Base-by-base conservation (phyloP, 2,797 vertebrate species). In the Borostomias antarcticus region DNA sequence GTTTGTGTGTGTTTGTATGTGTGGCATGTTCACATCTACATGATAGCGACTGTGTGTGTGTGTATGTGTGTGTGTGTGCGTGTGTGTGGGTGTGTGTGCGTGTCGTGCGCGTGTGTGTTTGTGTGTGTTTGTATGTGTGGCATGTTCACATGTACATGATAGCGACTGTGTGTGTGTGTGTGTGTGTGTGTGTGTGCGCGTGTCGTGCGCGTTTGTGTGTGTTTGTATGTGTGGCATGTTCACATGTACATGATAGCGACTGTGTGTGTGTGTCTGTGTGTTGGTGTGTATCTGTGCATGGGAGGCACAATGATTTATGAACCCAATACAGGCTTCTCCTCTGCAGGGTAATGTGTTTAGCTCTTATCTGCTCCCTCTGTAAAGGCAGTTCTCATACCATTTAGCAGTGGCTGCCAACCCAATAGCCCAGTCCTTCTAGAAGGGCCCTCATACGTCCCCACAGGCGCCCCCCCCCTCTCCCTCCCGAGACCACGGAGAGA, bases 321-420 rank as follows among this genome's bases (percentile, higher is more conserved):
- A 62, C 54, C 79, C 72, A 58, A 78, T 29, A 58, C 71, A 67
- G 76, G 80, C 82, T 26, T 71, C 78, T 52, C 78, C 76, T 84
- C 83, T 77, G 85, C 82, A 64, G 85, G 72, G 82, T 82, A 87
- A 89, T 91, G 83, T 81, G 86, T 89, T 90, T 86, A 84, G 79
- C 80, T 80, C 88, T 89, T 89, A 91, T 92, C 89, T 88, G 66
- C 64, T 70, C 81, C 80, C 77, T 75, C 75, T 68, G 78, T 73
- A 76, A 43, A 79, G 73, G 59, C 77, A 73, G 15, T 78, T 52
- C 81, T 82, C 70, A 54, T 74, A 84, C 83, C 77, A 63, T 84
- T 84, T 76, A 83, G 66, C 61, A 71, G 70, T 68, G 51, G 77
- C 58, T 59, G 68, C 45, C 13, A 48, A 37, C n/a, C 64, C 68